phyloP scores from a whole-genome alignment of 2,113 vertebrate genomes.

The Varanus salvator region DNA sequence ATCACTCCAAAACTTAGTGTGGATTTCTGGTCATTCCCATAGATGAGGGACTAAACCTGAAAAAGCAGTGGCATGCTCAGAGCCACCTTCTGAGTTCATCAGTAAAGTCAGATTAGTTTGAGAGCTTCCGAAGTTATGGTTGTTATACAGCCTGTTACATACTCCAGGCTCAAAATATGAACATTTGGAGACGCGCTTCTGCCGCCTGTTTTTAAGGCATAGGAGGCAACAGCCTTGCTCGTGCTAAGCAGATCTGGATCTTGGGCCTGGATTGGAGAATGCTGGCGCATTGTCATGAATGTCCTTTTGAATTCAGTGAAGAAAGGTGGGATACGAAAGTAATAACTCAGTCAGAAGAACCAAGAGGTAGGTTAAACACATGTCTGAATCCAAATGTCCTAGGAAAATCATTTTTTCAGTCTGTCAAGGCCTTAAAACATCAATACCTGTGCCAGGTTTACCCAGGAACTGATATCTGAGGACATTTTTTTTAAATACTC shows the following conservation, averaged over 20 bases:
- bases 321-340: neutral
- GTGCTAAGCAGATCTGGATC: neutral
- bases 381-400: neutral
- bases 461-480: neutral
- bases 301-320: neutral
- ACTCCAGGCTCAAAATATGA: neutral
- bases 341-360: neutral
- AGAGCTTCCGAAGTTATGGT: neutral
- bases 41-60: neutral
- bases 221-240: neutral
- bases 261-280: neutral
- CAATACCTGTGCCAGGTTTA: neutral
- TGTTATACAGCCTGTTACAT: neutral
- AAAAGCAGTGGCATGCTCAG: neutral
- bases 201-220: neutral
- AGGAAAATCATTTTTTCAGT: neutral
- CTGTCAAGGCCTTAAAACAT: neutral
- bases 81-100: neutral
- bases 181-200: neutral
- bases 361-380: neutral
- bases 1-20: neutral
- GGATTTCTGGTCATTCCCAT: neutral
- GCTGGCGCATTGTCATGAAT: neutral
- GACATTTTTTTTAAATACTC: neutral
- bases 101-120: neutral